Evolutionary conservation across 2,113 vertebrate genomes (phyloP).

Genomic region (Eurypyga helias): DNA sequence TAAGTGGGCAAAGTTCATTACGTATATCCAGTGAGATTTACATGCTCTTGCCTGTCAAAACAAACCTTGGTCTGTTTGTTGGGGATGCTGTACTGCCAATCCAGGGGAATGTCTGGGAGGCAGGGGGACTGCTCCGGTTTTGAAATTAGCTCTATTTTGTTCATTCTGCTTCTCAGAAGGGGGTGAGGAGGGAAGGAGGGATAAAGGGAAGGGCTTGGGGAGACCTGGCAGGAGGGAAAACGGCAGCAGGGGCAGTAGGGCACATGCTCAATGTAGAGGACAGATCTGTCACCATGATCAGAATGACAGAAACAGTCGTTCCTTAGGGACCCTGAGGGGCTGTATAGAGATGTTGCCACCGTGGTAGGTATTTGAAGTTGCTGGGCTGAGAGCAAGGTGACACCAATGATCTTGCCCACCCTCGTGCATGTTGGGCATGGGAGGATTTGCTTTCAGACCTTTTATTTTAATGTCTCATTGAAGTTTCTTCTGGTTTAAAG

Average conservation of each 20-base stretch:
- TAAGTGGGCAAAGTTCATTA: neutral
- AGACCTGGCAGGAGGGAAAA: accelerated
- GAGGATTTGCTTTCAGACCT: neutral
- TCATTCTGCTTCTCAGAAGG: neutral
- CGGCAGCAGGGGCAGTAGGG: neutral
- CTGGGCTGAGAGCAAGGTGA: neutral
- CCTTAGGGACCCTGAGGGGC: neutral
- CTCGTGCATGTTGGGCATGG: neutral
- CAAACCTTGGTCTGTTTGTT: neutral
- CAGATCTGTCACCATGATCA: accelerated
- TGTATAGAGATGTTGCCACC: neutral
- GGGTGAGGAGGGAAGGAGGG: neutral
- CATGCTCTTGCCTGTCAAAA: neutral
- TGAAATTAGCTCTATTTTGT: neutral
- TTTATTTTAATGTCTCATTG: neutral
- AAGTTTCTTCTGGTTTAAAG: neutral
- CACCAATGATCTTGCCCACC: neutral
- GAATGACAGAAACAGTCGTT: neutral
- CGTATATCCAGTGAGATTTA: accelerated
- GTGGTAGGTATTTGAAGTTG: neutral
- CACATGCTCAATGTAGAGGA: neutral
- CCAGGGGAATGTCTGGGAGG: neutral
- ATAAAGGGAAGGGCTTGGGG: too few species aligned
- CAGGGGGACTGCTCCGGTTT: neutral
- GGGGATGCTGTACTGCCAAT: neutral